These are phyloP conservation scores for Archaeoteleia sp. DNA, from an alignment of 2,888 invertebrate species.

Conservation along the genomic window DNA sequence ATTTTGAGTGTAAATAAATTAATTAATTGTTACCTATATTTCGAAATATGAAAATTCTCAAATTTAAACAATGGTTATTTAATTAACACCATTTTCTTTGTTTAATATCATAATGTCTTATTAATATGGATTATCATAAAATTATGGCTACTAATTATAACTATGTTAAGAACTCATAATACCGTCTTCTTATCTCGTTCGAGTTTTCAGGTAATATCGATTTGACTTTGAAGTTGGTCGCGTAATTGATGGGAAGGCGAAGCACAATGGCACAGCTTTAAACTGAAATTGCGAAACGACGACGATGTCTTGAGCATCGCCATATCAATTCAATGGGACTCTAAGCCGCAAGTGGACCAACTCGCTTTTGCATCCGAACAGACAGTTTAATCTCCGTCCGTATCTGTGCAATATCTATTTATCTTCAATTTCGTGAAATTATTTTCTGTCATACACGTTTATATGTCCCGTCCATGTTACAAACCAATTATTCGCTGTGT, in stretches of 20 bases:
- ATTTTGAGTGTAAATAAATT: too few relatives aligned
- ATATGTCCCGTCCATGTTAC: slow-evolving; percentile 7
- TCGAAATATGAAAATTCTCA: too few relatives aligned
- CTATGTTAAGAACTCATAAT: too few relatives aligned
- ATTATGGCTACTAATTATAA: too few relatives aligned
- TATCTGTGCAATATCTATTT: slow-evolving; percentile 29
- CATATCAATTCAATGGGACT: slow-evolving; percentile 17
- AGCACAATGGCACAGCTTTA: slow-evolving; percentile 25
- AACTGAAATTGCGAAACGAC: slow-evolving; percentile 29
- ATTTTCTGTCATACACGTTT: slow-evolving; percentile 18
- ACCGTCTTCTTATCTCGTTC: neutral
- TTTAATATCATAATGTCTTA: too few relatives aligned
- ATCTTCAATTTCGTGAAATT: slow-evolving; percentile 21
- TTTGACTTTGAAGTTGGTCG: slow-evolving; percentile 30
- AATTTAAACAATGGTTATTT: too few relatives aligned
- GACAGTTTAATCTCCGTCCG: slow-evolving; percentile 42
- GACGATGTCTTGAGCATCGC: slow-evolving; percentile 22
- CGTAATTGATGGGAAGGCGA: slow-evolving; percentile 19
- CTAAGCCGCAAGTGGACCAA: slow-evolving; percentile 25
- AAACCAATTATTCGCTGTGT: slow-evolving; percentile 12
- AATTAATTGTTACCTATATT: too few relatives aligned
- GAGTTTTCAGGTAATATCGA: slow-evolving; percentile 24
- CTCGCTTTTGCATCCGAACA: slow-evolving; percentile 33
- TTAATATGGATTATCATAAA: too few relatives aligned
- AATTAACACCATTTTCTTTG: too few relatives aligned